Evolutionary conservation across 2,797 vertebrate species (phyloP).

Genomic region (Triplophysa bombifrons): DNA sequence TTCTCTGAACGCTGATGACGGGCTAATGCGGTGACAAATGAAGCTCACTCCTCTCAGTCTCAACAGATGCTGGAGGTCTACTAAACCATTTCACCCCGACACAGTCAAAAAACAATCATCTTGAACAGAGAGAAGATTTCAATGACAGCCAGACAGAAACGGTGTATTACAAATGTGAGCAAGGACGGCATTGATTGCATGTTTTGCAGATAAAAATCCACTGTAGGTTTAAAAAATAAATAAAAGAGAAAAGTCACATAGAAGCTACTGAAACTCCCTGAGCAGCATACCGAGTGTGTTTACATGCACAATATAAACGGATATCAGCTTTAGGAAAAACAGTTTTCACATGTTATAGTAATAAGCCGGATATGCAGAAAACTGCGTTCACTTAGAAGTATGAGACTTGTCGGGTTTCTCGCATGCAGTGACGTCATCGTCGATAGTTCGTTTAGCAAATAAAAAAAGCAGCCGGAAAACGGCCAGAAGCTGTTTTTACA

Average conservation of each 20-base stretch:
- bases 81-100: conserved; percentile 1
- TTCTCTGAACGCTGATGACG: conserved; percentile 2
- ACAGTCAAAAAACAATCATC: not conserved
- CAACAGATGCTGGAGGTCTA: conserved; percentile 23
- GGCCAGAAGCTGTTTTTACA: too few relatives aligned
- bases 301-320: too few relatives aligned
- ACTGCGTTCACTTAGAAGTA: too few relatives aligned
- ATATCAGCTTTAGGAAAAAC: too few relatives aligned
- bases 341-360: too few relatives aligned
- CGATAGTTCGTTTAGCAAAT: too few relatives aligned
- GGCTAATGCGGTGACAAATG: not conserved
- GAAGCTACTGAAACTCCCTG: not conserved
- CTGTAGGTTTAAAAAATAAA: too few relatives aligned
- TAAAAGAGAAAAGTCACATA: not conserved
- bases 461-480: too few relatives aligned
- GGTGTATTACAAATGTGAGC: not conserved
- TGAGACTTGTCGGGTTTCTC: too few relatives aligned
- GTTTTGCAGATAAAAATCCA: too few relatives aligned
- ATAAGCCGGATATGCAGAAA: too few relatives aligned
- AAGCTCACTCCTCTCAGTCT: conserved; percentile 5
- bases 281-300: not conserved
- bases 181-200: not conserved
- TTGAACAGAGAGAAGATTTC: not conserved
- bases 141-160: not conserved
- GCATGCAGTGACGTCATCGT: too few relatives aligned